Conservation (phyloP, 2,113 vertebrate genomes). For the Cyanistes caeruleus region DNA sequence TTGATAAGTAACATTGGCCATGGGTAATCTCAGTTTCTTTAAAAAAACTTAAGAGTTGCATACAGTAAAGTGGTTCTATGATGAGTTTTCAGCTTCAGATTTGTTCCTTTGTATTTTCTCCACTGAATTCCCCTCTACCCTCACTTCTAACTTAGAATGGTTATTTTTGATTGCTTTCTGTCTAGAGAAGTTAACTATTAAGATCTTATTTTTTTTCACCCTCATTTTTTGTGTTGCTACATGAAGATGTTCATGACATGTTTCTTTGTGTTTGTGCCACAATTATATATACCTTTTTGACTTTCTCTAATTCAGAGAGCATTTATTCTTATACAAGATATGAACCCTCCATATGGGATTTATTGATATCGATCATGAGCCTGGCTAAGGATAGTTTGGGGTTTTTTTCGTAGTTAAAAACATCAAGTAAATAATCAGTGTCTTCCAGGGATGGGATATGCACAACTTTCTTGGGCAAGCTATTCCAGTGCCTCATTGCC, state of each 20-base stretch:
- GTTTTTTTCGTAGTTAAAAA: not conserved
- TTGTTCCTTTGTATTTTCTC: not conserved
- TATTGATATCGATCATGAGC: not conserved
- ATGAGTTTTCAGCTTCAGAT: not conserved
- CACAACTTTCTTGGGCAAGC: not conserved
- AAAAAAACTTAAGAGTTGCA: not conserved
- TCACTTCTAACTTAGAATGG: not conserved
- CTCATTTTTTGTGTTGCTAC: not conserved
- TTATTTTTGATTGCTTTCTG: not conserved
- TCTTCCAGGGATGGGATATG: not conserved
- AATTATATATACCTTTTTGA: not conserved
- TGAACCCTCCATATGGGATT: not conserved
- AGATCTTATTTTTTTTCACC: not conserved
- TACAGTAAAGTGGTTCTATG: not conserved
- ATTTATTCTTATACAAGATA: not conserved
- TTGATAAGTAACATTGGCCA: not conserved
- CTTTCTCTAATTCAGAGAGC: not conserved
- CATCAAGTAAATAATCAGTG: not conserved
- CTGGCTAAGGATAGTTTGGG: not conserved
- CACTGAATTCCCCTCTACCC: not conserved
- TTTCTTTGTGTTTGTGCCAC: not conserved
- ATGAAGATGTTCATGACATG: not conserved
- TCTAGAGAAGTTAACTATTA: not conserved
- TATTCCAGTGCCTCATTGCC: not conserved
- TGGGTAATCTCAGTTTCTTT: not conserved